These are phyloP conservation scores for Pangasius mekongensis DNA, from an alignment of 2,797 vertebrate genomes.

Conservation along the genomic window DNA sequence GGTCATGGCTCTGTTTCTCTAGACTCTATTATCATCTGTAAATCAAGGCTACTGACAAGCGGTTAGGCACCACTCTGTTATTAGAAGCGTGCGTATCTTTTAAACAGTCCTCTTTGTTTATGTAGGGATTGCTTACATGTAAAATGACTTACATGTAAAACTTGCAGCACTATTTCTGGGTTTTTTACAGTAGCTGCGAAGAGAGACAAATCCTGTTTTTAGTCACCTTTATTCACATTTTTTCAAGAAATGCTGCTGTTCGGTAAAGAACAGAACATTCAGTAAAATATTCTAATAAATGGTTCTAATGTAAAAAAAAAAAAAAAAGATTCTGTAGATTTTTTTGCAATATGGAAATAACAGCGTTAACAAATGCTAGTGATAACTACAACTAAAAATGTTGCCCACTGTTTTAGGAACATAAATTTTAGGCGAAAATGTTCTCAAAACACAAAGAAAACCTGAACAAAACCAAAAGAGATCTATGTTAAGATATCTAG, in stretches of 20 bases:
- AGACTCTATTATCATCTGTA: slow-evolving; percentile 38
- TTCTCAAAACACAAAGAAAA: background rate
- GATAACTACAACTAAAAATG: background rate
- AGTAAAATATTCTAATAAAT: background rate
- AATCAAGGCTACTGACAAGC: slow-evolving; percentile 16
- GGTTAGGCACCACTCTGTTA: slow-evolving; percentile 33
- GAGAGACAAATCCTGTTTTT: background rate
- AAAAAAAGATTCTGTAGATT: background rate
- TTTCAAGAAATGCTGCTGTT: background rate
- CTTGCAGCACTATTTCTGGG: background rate
- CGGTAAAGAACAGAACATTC: background rate
- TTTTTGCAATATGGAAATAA: background rate
- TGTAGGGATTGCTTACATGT: slow-evolving; percentile 16
- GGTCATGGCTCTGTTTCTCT: background rate
- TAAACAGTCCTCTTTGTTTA: slow-evolving; percentile 33
- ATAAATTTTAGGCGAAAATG: background rate
- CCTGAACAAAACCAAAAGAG: background rate
- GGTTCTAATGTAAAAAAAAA: background rate
- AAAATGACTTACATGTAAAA: slow-evolving; percentile 21
- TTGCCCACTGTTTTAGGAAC: background rate
- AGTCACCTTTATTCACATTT: background rate
- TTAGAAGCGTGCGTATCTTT: slow-evolving; percentile 18
- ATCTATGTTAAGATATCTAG: background rate
- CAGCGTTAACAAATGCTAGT: background rate
- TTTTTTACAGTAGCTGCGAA: background rate